These are phyloP conservation scores for Crematogaster levior DNA, from an alignment of 2,888 invertebrate genomes.

Conservation along the genomic window DNA sequence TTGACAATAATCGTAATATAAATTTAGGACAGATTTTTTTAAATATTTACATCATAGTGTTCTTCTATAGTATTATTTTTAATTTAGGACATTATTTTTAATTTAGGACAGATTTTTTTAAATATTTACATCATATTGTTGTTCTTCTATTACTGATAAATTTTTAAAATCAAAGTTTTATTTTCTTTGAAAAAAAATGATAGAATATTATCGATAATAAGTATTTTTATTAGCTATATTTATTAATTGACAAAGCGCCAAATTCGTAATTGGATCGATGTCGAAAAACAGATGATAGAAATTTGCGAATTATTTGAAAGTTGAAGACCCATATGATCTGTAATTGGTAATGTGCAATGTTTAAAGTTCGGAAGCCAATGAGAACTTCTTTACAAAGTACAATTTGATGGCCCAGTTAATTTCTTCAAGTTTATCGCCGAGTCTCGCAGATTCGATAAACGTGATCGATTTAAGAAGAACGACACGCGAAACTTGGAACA, in stretches of 20 bases:
- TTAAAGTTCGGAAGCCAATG: conserved; percentile 73
- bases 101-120: no score
- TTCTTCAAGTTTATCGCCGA: conserved; percentile 72
- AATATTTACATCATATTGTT: not conserved
- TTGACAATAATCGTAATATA: not conserved
- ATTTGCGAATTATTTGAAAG: conserved; percentile 65
- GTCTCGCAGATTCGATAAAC: conserved; percentile 56
- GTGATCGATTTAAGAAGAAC: conserved; percentile 43
- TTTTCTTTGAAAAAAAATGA: not conserved
- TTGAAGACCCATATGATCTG: conserved; percentile 66
- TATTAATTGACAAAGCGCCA: conserved; percentile 42
- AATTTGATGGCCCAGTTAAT: conserved; percentile 74
- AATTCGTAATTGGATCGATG: conserved; percentile 51
- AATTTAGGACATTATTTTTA: no score
- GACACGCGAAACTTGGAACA: conserved; percentile 48
- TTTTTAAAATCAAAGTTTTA: not conserved
- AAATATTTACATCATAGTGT: no score
- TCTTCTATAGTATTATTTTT: no score
- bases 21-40: not conserved
- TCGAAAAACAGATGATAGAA: conserved; percentile 58
- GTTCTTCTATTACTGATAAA: not conserved
- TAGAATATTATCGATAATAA: not conserved
- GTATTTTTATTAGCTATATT: not conserved
- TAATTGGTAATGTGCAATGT: conserved; percentile 67
- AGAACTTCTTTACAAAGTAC: conserved; percentile 71